Evolutionary conservation across 2,888 invertebrate species (phyloP), one percentile per base, ranked within the genome.

Genomic region (Pantelozetes paolii): DNA sequence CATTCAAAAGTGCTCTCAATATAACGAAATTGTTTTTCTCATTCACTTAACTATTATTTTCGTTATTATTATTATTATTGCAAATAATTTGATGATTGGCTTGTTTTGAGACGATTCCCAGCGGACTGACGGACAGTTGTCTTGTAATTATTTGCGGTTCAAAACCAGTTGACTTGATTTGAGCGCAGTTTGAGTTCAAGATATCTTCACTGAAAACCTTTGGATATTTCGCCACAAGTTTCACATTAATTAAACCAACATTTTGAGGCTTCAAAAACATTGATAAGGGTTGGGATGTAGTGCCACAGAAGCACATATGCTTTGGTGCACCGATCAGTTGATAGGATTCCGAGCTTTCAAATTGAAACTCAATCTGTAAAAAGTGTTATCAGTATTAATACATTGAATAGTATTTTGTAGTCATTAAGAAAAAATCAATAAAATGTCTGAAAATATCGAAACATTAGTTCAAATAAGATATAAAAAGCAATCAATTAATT

Each of bases 51-150:
- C 48, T 48, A 5, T 48, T 48, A 48, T 48, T 48, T 48, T 48
- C 20, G n/a, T n/a, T n/a, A n/a, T n/a, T n/a, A 59, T 59, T 30
- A 59, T 20, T 30, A 59, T 59, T 59, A 59, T 59, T 59, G 59
- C 59, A 59, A 59, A 59, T 15, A 15, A 59, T 59, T 15, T 30
- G 59, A 2, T 59, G 59, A 20, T 59, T 3, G 3, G 28, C 59
- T 59, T 28, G 59, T 18, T 59, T 30, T 11, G 59, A 59, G 30
- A 28, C 59, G 28, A 59, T 59, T 20, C 28, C 59, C 59, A 59
- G 23, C 15, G 59, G 59, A 18, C 30, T 59, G 59, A 59, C 59
- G 15, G 59, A 26, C 30, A 59, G 15, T 15, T 30, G 59, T 59
- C 28, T 59, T 2, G 3, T 59, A 59, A 59, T 2, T 3, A 2